A percentile compares a stretch with the other conserved stretches of the same genome.
phyloP scores from a whole-genome alignment of 2,888 invertebrate genomes.

The Lycophotia porphyrea region DNA sequence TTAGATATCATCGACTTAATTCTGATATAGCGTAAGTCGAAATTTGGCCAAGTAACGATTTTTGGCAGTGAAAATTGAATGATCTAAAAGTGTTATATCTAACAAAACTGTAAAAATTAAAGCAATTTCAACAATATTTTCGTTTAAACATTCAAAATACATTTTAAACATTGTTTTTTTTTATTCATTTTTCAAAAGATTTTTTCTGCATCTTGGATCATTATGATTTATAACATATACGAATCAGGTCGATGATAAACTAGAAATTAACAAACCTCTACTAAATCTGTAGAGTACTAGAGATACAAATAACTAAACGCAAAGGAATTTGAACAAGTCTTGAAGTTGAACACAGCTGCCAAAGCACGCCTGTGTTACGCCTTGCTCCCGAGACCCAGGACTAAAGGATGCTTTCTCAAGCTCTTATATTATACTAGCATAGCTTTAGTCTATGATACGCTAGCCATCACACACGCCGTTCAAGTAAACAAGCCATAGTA shows the following conservation, averaged over 20 bases:
- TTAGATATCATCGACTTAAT: background rate
- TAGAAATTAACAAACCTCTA: background rate
- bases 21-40: no score
- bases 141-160: no score
- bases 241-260: background rate
- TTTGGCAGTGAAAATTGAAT: no score
- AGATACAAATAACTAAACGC: background rate
- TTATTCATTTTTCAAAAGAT: no score
- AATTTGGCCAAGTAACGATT: no score
- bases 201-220: no score
- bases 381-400: background rate
- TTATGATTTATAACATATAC: no score
- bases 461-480: constrained; percentile 22
- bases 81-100: no score
- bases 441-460: background rate
- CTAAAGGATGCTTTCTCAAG: background rate
- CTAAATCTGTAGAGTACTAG: no score
- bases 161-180: no score
- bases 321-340: background rate
- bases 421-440: background rate
- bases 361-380: background rate
- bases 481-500: constrained; percentile 65
- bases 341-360: background rate
- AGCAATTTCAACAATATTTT: no score
- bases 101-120: no score